These are phyloP conservation scores for Sturnira hondurensis DNA, from an alignment of 2,113 vertebrate species.

Conservation along the genomic window DNA sequence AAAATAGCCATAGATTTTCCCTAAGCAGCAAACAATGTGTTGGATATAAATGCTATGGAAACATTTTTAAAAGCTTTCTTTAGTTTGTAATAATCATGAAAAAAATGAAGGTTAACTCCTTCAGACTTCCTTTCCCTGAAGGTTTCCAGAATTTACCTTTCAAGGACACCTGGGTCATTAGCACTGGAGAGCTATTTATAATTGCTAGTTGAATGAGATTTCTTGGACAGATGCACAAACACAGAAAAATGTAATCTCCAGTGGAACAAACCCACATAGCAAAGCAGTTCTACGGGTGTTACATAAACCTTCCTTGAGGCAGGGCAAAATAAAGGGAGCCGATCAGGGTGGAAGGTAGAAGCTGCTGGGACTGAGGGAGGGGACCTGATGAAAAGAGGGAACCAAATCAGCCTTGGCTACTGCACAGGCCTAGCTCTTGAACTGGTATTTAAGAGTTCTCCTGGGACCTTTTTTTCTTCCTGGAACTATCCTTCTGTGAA, in stretches of 20 bases:
- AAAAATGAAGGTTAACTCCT: slow-evolving; percentile 20
- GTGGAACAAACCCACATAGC: neutral
- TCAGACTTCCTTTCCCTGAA: neutral
- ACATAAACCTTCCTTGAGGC: neutral
- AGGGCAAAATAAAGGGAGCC: neutral
- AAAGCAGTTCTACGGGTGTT: neutral
- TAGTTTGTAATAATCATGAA: neutral
- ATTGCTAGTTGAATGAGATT: neutral
- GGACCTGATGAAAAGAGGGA: neutral
- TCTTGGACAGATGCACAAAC: neutral
- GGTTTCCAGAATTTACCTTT: neutral
- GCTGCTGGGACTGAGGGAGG: neutral
- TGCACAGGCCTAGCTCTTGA: neutral
- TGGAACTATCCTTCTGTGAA: neutral
- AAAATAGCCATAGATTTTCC: neutral
- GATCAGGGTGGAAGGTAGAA: neutral
- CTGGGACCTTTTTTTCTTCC: neutral
- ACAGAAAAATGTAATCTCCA: neutral
- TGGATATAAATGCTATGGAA: neutral
- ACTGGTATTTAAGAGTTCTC: neutral
- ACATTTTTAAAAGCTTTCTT: neutral
- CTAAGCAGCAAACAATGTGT: neutral
- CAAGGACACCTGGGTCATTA: neutral
- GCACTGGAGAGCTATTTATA: slow-evolving; percentile 19
- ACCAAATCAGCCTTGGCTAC: neutral